Evolutionary conservation across 1,140 invertebrate genomes (phyloP), one percentile per base, ranked within the genome.

Genomic region (Cyphomyrmex costatus): DNA sequence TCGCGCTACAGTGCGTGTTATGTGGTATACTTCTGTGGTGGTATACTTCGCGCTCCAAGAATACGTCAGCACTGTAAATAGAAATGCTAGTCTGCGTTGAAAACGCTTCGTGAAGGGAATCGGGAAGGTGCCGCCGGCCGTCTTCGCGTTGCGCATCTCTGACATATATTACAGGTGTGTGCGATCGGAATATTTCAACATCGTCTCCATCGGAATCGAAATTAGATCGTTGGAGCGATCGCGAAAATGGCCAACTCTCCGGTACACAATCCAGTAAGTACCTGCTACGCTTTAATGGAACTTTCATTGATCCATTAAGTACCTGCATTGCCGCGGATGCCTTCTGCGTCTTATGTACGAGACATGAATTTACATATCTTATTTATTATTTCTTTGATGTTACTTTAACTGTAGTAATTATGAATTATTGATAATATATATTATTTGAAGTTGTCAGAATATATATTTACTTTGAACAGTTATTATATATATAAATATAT

Each of bases 41-140:
- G 53, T 61, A 70, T 33, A 79, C 21, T 70, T 85, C 30, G 56
- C 30, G 51, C 53, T 27, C 12, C 7, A 7, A 12, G 61, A 24
- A 87, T 76, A 90, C 91, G 92, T 93, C 92, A 93, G 70, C 91
- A 87, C 92, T 92, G 86, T 91, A 93, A 93, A 92, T 93, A 93
- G 92, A 92, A 89, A 63, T 85, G 66, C 76, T 46, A 33, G 30
- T 61, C 5, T 16, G 60, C 6, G 60, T 21, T 65, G 68, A 33
- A 79, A 83, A 58, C 63, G 78, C 46, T 76, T 74, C 74, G 63
- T 56, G 36, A 68, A 82, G 19, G 27, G 16, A 77, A 16, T 49
- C 3, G 46, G 46, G n/a, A 10, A 87, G 76, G 30, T 33, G 19
- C n/a, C 46, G 19, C n/a, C 10, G 63, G 27, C 36, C 36, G 33